Evolutionary conservation across 2,113 vertebrate species (phyloP).

Genomic region (Sylvietta virens): DNA sequence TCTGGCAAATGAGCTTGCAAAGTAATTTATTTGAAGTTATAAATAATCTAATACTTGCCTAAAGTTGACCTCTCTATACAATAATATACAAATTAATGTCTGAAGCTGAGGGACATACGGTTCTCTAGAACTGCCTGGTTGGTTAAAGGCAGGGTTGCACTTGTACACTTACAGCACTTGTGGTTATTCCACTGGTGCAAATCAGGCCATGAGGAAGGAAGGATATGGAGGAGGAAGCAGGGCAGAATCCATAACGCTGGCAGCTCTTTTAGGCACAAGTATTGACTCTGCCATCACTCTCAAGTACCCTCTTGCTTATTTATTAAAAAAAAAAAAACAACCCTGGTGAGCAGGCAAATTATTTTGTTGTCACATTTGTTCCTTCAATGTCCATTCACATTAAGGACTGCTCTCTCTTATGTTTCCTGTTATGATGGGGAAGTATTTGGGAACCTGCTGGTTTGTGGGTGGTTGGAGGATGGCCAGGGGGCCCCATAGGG

Average conservation of each 20-base stretch:
- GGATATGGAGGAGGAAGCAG: background rate
- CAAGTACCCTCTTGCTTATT: background rate
- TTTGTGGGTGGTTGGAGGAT: background rate
- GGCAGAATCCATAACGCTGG: background rate
- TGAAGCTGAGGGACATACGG: background rate
- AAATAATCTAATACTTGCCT: slow-evolving; percentile 81
- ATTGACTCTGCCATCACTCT: background rate
- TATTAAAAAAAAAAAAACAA: background rate
- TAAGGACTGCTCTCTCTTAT: background rate
- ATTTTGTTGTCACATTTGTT: slow-evolving; percentile 4
- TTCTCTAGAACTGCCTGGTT: background rate
- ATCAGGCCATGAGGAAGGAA: background rate
- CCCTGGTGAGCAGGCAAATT: background rate
- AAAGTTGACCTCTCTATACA: slow-evolving; percentile 64
- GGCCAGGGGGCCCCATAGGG: no score
- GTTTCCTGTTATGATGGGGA: background rate
- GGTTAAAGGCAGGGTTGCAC: background rate
- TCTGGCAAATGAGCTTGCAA: slow-evolving; percentile 69
- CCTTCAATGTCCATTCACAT: background rate
- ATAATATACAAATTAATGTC: slow-evolving; percentile 61
- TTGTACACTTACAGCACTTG: background rate
- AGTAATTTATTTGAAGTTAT: slow-evolving; percentile 85
- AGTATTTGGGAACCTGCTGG: background rate
- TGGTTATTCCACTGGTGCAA: background rate
- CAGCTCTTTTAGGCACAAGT: background rate